Percentiles rank a stretch among this genome's conserved stretches.
These are phyloP conservation scores for Callaeas wilsoni DNA, from an alignment of 2,113 vertebrate genomes.

Conservation along the genomic window DNA sequence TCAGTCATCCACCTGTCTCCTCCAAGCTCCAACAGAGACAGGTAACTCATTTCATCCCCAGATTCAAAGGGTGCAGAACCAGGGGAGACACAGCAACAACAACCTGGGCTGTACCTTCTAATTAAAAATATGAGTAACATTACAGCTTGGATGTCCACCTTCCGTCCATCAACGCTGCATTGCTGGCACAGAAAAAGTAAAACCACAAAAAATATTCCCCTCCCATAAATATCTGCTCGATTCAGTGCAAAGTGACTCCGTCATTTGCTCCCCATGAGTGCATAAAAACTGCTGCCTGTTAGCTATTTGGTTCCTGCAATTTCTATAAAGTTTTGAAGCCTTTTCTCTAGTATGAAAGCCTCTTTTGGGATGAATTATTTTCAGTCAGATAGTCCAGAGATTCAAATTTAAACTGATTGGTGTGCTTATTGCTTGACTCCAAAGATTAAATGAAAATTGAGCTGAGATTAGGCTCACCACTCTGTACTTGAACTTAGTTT, in stretches of 20 bases:
- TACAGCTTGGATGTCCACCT: background rate
- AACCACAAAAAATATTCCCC: accelerated
- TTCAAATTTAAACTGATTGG: background rate
- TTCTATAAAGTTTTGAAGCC: background rate
- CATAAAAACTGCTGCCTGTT: accelerated
- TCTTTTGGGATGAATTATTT: background rate
- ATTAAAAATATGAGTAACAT: background rate
- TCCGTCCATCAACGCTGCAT: no score
- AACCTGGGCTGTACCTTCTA: background rate
- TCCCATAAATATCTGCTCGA: background rate
- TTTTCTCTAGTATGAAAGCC: background rate
- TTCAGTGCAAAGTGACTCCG: background rate
- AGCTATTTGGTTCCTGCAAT: background rate
- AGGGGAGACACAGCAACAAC: background rate
- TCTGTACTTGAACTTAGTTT: background rate
- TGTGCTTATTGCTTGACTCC: background rate
- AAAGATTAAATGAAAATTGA: background rate
- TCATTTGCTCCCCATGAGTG: background rate
- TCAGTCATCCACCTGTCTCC: background rate
- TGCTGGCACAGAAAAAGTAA: background rate
- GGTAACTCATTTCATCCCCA: background rate
- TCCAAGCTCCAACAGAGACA: background rate
- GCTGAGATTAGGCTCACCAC: background rate
- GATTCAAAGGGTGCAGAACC: no score
- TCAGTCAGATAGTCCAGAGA: background rate